Evolutionary conservation across 2,888 invertebrate species (phyloP).

Genomic region (Hedychridium roseum): DNA sequence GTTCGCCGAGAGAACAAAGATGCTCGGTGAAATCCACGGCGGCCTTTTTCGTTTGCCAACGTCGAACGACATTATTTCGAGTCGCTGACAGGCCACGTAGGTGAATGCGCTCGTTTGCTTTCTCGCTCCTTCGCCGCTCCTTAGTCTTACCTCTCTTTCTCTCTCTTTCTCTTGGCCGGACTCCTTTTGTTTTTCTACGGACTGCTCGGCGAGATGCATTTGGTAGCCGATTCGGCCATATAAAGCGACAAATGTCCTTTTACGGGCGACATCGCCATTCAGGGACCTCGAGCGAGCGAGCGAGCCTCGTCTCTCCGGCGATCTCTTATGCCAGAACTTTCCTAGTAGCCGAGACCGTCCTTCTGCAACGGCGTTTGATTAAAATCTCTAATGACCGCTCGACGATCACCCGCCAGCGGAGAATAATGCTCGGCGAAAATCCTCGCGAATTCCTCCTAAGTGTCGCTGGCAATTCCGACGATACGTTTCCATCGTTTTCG

Average conservation of each 20-base stretch:
- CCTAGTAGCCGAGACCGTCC: constrained; percentile 43
- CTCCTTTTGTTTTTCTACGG: constrained; percentile 54
- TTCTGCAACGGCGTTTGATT: constrained; percentile 33
- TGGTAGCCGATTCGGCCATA: constrained; percentile 58
- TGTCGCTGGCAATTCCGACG: too few species aligned
- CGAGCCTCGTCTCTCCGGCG: constrained; percentile 17
- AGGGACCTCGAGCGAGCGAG: constrained; percentile 46
- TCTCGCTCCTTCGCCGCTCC: constrained; percentile 12
- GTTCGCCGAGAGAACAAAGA: constrained; percentile 23
- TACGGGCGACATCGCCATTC: constrained; percentile 54
- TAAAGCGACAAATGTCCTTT: constrained; percentile 61
- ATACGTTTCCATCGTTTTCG: too few species aligned
- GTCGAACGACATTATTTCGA: constrained; percentile 46
- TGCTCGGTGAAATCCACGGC: too few species aligned
- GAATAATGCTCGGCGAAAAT: not conserved
- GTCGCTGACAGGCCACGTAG: too few species aligned
- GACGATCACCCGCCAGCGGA: not conserved
- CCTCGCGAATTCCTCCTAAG: not conserved
- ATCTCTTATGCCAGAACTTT: constrained; percentile 48
- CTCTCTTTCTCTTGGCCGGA: constrained; percentile 28
- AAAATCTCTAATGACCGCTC: constrained; percentile 34
- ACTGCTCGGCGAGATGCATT: constrained; percentile 53
- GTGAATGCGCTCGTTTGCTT: constrained; percentile 33
- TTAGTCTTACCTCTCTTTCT: constrained; percentile 1
- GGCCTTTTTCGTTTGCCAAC: too few species aligned